Conservation (phyloP, 2,888 invertebrate species). For the Cybosia mesomella region DNA sequence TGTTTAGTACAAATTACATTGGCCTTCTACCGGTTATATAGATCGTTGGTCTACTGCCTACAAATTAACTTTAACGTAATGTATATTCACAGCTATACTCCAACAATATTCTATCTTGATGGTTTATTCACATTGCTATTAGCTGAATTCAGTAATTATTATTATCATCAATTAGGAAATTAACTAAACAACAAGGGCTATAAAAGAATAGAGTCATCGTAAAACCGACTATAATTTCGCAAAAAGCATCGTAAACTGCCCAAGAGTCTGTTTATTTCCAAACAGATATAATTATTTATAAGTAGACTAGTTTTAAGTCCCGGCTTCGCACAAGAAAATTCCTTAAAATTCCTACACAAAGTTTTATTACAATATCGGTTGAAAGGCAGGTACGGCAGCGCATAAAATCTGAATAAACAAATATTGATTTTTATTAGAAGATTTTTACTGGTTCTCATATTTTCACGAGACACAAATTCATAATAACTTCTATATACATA, state of each 20-base stretch:
- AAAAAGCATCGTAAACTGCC: slow-evolving; percentile 30
- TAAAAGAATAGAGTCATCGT: slow-evolving; percentile 32
- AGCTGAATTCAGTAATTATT: slow-evolving; percentile 50
- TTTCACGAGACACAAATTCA: too few relatives aligned
- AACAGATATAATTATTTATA: slow-evolving; percentile 2
- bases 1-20: slow-evolving; percentile 1
- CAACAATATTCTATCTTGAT: slow-evolving; percentile 57
- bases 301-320: background rate
- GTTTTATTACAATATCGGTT: too few relatives aligned
- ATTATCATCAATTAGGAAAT: slow-evolving; percentile 53
- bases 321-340: too few relatives aligned
- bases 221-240: slow-evolving; percentile 39
- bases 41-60: background rate
- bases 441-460: too few relatives aligned
- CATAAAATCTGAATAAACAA: too few relatives aligned
- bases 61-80: background rate
- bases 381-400: too few relatives aligned
- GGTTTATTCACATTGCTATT: slow-evolving; percentile 57
- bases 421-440: too few relatives aligned
- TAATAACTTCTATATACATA: too few relatives aligned
- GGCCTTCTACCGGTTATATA: slow-evolving; percentile 44
- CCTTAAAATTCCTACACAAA: too few relatives aligned
- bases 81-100: background rate
- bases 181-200: slow-evolving; percentile 34
- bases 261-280: slow-evolving; percentile 15